Evolutionary conservation across 2,113 vertebrate genomes (phyloP), one percentile per base, ranked within the genome.

Genomic region (Paracanthobrama guichenoti): DNA sequence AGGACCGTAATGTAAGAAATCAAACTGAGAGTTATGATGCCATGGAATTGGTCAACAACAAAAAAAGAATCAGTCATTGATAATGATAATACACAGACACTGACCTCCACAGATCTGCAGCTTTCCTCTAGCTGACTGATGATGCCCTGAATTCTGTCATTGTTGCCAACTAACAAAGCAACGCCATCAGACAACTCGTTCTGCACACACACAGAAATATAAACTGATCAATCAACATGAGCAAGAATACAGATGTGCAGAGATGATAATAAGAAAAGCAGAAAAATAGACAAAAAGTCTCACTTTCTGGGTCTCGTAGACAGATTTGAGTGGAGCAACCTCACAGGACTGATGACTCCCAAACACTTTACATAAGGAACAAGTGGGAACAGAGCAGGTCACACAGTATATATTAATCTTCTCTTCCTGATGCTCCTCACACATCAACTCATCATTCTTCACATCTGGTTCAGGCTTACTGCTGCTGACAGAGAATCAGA

Each of bases 331-430:
- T 2, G 96, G 97, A 13, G 98, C 97, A 78, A 99, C 98, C 77
- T 98, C 93, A 72, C 97, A 98, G 89, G 96, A 94, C 84, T 96
- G 97, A 90, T 99, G 98, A 0, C 92, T 94, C 22, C 98, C 98
- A 16, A 99, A 99, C 88, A 99, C 96, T 88, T 99, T 99, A 84
- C 98, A 98, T 84, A 99, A 86, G 1, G 98, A 98, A 81, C 98
- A 99, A 84, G 97, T 98, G 87, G 98, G 98, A 13, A 92, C 92
- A 84, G 96, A 94, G 82, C 96, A 97, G 88, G 94, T 95, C 84
- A 97, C 86, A n/a, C 98, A 99, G 86, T 98, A 99, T 92, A 98
- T 98, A 86, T 99, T 99, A 90, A 99, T 97, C 91, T 94, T 96
- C 88, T 99, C 97, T 0, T 96, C 96, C 35, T 95, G 95, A 0